Percentiles rank a stretch among this genome's conserved stretches.
Conservation (phyloP, 2,113 vertebrate genomes). For the Sinocyclocheilus grahami region DNA sequence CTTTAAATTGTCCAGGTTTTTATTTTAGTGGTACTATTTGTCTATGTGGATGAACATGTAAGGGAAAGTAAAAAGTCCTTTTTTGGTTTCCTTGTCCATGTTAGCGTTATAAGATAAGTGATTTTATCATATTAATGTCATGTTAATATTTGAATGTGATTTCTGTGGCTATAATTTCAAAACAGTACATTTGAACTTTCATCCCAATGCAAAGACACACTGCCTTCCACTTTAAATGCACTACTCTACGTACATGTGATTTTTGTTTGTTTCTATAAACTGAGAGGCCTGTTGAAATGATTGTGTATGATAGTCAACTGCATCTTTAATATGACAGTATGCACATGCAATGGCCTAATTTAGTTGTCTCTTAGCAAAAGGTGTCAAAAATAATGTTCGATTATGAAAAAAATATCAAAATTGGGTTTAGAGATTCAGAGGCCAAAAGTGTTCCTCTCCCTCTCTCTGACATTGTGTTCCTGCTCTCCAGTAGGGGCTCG, state of each 20-base stretch:
- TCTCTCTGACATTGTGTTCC: slow-evolving; percentile 70
- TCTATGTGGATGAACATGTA: too few species aligned
- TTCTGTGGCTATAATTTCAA: too few species aligned
- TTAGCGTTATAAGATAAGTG: neutral
- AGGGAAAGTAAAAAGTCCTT: too few species aligned
- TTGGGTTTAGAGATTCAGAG: slow-evolving; percentile 48
- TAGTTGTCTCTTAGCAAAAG: neutral
- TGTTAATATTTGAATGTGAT: neutral
- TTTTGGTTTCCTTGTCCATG: too few species aligned
- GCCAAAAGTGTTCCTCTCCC: slow-evolving; percentile 53
- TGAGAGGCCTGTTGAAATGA: neutral
- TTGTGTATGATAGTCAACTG: neutral
- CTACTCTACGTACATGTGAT: neutral
- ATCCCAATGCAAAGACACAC: too few species aligned
- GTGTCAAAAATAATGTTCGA: neutral
- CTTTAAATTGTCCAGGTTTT: too few species aligned
- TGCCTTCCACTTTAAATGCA: neutral
- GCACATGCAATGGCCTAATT: neutral
- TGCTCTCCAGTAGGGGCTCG: slow-evolving; percentile 67
- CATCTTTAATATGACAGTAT: neutral
- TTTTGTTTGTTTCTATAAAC: neutral
- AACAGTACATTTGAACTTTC: too few species aligned
- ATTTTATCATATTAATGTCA: neutral
- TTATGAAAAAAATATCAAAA: neutral
- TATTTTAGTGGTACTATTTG: too few species aligned